Evolutionary conservation across 1,140 invertebrate species (phyloP), one percentile per base, ranked within the genome.

Genomic region (Drosophila guanche): DNA sequence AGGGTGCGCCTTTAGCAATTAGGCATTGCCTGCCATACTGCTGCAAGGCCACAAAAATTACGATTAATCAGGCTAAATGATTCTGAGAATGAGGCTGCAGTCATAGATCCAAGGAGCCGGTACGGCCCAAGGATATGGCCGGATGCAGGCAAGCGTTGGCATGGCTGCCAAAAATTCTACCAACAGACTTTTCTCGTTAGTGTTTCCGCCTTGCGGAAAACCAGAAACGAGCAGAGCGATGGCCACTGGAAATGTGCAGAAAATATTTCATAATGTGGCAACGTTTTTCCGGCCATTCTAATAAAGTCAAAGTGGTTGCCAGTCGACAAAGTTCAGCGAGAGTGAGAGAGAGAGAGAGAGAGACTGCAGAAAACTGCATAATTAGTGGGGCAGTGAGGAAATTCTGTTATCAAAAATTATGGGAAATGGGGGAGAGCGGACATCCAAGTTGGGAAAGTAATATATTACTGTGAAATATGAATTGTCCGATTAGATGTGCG

Each of bases 131-230:
- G 33, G 42, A 67, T 62, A 47, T 37, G 20, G 20, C 27, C 20
- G 4, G 4, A 52, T 6, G 33, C 33, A 37, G 33, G 14, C 50
- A 52, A 52, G 50, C 29, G 50, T 63, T 62, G 58, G 46, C 66
- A 43, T 12, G 52, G 41, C 54, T 74, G 65, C 70, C 74, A 68
- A 68, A 73, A 59, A 55, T 61, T 40, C 22, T 10, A 22, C 12
- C 14, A 58, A 57, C 72, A 72, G 63, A 79, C 48, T 80, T 76
- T 73, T 65, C 76, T 84, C 77, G 77, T 77, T 86, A 81, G 60
- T 58, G 51, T 66, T 86, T 80, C 75, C 79, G 70, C 61, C 22
- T 46, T 42, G 22, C 48, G 50, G 41, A 54, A 14, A 47, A 8
- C 45, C 12, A 41, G 29, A 43, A 51, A 52, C 10, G 37, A 42